Conservation (phyloP, 2,888 invertebrate species). For the Hypercompe scribonia region DNA sequence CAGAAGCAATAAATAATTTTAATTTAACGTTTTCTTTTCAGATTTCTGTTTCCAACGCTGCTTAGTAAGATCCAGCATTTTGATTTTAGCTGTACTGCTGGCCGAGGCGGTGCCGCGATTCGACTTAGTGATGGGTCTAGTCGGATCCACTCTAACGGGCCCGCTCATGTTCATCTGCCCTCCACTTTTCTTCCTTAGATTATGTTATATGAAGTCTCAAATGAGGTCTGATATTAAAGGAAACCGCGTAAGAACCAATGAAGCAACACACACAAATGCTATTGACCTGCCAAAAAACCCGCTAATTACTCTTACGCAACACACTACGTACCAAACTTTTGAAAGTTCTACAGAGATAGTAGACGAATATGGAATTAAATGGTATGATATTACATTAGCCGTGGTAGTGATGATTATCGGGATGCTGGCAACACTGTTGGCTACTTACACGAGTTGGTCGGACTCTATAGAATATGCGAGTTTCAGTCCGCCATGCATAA, state of each 20-base stretch:
- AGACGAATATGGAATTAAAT: constrained; percentile 66
- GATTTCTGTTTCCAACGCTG: constrained; percentile 92
- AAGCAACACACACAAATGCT: constrained; percentile 38
- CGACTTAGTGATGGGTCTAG: constrained; percentile 94
- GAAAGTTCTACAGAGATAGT: constrained; percentile 42
- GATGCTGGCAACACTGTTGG: constrained; percentile 87
- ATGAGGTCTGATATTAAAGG: constrained; percentile 29
- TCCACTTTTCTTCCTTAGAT: constrained; percentile 92
- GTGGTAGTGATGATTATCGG: constrained; percentile 88
- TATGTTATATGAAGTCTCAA: constrained; percentile 83
- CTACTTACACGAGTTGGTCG: constrained; percentile 90
- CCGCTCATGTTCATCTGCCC: constrained; percentile 95
- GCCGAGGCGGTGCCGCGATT: constrained; percentile 95
- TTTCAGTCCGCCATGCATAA: constrained; percentile 91
- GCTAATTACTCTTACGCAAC: constrained; percentile 55
- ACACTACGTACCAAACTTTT: constrained; percentile 72
- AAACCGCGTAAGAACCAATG: constrained; percentile 15
- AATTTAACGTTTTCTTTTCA: constrained; percentile 65
- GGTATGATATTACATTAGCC: constrained; percentile 84
- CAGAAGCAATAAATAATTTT: neutral
- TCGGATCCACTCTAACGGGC: constrained; percentile 94
- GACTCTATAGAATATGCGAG: constrained; percentile 88
- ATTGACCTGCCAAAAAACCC: constrained; percentile 62
- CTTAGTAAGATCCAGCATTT: constrained; percentile 89
- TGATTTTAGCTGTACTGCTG: constrained; percentile 90